A percentile compares a stretch with the other conserved stretches of the same genome.
Conservation (phyloP, 2,113 vertebrate species). For the Sinocyclocheilus maitianheensis region DNA sequence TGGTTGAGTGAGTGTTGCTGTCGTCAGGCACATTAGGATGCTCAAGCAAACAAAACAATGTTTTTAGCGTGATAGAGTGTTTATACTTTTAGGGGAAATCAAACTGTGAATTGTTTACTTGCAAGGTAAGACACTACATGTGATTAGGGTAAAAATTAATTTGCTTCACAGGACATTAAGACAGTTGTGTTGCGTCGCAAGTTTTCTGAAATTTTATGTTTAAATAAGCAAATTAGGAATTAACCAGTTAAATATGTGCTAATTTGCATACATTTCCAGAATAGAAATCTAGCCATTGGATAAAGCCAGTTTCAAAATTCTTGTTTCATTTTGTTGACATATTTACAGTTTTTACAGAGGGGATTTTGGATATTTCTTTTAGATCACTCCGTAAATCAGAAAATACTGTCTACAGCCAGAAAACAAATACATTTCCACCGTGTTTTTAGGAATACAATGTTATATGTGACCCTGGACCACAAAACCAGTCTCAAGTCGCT, state of each 20-base stretch:
- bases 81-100: neutral
- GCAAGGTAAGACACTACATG: neutral
- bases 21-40: neutral
- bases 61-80: neutral
- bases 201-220: no score
- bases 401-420: neutral
- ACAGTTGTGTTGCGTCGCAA: no score
- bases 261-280: no score
- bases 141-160: neutral
- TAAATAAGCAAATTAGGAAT: neutral
- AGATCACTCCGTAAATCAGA: neutral
- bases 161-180: no score
- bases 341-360: no score
- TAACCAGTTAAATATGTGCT: neutral
- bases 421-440: neutral
- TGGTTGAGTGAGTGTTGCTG: neutral
- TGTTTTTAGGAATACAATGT: neutral
- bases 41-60: neutral
- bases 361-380: neutral
- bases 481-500: no score
- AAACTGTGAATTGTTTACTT: neutral
- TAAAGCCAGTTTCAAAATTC: no score
- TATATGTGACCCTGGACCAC: no score
- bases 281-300: neutral
- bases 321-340: neutral